phyloP scores from a whole-genome alignment of 2,113 vertebrate species.

The Chascanopsetta lugubris region DNA sequence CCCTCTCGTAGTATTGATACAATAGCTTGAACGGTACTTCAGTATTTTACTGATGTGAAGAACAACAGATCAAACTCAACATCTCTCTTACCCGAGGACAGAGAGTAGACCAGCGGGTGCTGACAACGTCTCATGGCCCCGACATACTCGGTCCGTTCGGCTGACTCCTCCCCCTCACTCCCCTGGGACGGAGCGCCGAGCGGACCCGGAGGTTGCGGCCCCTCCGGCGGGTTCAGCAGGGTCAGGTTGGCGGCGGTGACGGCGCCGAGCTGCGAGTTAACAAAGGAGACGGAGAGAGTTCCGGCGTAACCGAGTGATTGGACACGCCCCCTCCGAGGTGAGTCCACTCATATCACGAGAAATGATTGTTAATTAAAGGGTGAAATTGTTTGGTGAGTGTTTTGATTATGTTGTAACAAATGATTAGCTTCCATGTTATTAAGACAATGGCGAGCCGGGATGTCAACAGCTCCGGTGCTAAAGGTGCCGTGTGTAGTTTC shows the following conservation, averaged over 20 bases:
- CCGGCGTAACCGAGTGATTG: conserved; percentile 87
- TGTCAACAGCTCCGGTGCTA: conserved; percentile 32
- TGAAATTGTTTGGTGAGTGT: conserved; percentile 94
- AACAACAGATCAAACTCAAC: too few relatives aligned
- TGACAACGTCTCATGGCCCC: conserved; percentile 86
- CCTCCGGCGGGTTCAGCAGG: conserved; percentile 87
- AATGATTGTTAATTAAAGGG: conserved; percentile 93
- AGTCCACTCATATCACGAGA: conserved; percentile 87
- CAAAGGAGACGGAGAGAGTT: conserved; percentile 44
- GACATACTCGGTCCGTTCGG: conserved; percentile 78
- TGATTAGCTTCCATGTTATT: conserved; percentile 87
- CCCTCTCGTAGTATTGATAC: too few relatives aligned
- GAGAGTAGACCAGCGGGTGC: conserved; percentile 83
- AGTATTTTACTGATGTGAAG: too few relatives aligned
- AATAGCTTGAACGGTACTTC: too few relatives aligned
- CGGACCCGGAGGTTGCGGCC: conserved; percentile 83
- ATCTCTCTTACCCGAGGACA: conserved; percentile 88
- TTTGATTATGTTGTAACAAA: conserved; percentile 91
- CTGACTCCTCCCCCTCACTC: conserved; percentile 79
- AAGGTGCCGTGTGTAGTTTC: background rate
- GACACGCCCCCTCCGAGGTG: conserved; percentile 86
- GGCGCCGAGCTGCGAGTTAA: conserved; percentile 68
- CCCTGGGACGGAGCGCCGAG: conserved; percentile 85
- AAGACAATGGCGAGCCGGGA: conserved; percentile 49
- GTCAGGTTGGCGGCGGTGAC: conserved; percentile 85